These are phyloP conservation scores for Pachycephus smyrnensis DNA, from an alignment of 2,888 invertebrate genomes.

Conservation along the genomic window DNA sequence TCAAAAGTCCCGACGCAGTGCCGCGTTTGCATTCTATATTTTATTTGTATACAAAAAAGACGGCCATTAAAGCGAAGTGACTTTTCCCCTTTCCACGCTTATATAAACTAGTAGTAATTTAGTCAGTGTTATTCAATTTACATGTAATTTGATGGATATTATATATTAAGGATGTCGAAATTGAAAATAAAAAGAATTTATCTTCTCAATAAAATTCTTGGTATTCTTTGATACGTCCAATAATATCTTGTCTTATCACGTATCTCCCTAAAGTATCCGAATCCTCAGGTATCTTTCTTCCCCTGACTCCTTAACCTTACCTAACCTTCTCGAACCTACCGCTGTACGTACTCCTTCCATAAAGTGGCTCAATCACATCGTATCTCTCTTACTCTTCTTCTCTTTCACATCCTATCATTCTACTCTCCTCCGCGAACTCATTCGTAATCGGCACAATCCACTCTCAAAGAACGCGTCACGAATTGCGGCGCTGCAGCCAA, in stretches of 20 bases:
- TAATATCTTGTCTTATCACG: not conserved
- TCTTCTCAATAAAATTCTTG: not conserved
- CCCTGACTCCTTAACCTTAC: not conserved
- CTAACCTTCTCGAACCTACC: not conserved
- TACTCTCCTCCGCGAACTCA: not conserved
- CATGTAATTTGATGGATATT: not conserved
- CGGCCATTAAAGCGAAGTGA: rapidly evolving
- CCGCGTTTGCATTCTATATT: no score
- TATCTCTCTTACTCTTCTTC: not conserved
- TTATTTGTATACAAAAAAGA: not conserved
- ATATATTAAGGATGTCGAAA: no score
- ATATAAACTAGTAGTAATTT: no score
- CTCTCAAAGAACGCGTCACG: not conserved
- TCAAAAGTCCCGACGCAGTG: not conserved
- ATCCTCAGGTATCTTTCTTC: not conserved
- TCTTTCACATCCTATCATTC: not conserved
- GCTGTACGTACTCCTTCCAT: not conserved
- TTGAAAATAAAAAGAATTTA: not conserved
- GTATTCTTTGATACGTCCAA: not conserved
- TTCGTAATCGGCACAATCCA: not conserved
- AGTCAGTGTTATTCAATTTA: not conserved
- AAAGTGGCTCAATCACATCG: not conserved
- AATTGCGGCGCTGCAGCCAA: not conserved
- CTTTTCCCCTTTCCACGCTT: not conserved
- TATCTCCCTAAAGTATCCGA: not conserved